phyloP scores from a whole-genome alignment of 2,797 vertebrate genomes.

The Myoxocephalus aenaeus region DNA sequence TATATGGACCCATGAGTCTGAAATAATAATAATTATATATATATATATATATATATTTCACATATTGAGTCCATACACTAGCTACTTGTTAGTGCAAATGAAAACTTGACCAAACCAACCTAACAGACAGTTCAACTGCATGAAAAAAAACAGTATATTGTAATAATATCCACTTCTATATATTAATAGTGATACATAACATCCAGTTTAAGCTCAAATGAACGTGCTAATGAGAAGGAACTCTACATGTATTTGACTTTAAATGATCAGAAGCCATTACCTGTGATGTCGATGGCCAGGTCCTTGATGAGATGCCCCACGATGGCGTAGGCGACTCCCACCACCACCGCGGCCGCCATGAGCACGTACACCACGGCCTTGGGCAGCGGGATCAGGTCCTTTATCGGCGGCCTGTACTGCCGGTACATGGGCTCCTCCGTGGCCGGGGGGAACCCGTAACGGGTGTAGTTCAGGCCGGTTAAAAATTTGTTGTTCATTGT shows the following conservation, averaged over 20 bases:
- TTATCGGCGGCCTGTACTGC: constrained; percentile 80
- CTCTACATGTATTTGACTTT: background rate
- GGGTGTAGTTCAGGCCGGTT: constrained; percentile 63
- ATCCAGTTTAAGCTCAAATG: background rate
- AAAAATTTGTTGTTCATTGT: constrained; percentile 73
- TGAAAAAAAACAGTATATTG: too few species aligned
- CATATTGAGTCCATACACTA: background rate
- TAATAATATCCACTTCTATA: background rate
- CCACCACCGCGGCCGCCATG: constrained; percentile 86
- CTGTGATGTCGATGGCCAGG: constrained; percentile 87
- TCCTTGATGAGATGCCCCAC: constrained; percentile 91
- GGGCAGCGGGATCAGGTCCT: constrained; percentile 84
- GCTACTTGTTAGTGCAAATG: too few species aligned
- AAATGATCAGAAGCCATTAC: constrained; percentile 58
- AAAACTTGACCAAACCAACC: too few species aligned
- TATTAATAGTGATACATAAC: background rate
- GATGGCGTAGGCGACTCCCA: constrained; percentile 88
- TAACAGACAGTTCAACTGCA: too few species aligned
- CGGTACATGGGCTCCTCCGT: constrained; percentile 79
- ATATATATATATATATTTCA: background rate
- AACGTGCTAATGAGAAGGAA: too few species aligned
- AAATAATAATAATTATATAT: too few species aligned
- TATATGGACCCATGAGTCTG: too few species aligned
- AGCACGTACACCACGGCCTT: constrained; percentile 86
- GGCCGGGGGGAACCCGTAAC: constrained; percentile 22